A percentile compares a stretch with the other conserved stretches of the same genome.
These are phyloP conservation scores for Scrobipalpa costella DNA, from an alignment of 2,888 invertebrate genomes.

Conservation along the genomic window DNA sequence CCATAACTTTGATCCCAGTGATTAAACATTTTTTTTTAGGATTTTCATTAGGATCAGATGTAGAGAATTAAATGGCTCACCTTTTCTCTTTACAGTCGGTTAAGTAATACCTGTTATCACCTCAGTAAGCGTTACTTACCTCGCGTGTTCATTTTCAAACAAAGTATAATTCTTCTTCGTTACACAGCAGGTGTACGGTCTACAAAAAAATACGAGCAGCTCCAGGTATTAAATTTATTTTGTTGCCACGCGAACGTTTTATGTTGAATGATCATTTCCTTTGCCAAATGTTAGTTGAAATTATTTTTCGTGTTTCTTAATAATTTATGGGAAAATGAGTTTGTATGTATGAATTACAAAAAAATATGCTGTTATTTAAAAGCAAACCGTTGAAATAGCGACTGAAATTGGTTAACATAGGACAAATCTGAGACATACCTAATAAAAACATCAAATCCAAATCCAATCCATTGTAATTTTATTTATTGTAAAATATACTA, in stretches of 20 bases:
- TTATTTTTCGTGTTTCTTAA: background rate
- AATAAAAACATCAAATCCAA: no score
- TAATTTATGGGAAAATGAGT: background rate
- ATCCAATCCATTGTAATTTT: no score
- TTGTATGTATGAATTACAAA: background rate
- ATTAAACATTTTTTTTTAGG: no score
- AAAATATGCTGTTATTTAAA: no score
- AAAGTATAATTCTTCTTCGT: constrained; percentile 19
- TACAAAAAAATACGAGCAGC: background rate
- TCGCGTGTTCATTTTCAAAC: constrained; percentile 19
- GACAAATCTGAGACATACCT: no score
- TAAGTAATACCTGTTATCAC: constrained; percentile 4
- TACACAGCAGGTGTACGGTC: background rate
- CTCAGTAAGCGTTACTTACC: background rate
- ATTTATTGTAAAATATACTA: no score
- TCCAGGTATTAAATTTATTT: constrained; percentile 7
- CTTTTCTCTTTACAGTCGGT: background rate
- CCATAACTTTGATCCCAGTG: no score
- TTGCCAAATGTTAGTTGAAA: background rate
- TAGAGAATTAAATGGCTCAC: background rate
- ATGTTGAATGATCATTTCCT: constrained; percentile 21
- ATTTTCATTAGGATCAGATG: no score
- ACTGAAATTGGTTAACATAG: no score
- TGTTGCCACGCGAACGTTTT: constrained; percentile 19
- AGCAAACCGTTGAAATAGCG: no score